Conservation (phyloP, 2,888 invertebrate genomes). For the Pseudococcus longispinus region DNA sequence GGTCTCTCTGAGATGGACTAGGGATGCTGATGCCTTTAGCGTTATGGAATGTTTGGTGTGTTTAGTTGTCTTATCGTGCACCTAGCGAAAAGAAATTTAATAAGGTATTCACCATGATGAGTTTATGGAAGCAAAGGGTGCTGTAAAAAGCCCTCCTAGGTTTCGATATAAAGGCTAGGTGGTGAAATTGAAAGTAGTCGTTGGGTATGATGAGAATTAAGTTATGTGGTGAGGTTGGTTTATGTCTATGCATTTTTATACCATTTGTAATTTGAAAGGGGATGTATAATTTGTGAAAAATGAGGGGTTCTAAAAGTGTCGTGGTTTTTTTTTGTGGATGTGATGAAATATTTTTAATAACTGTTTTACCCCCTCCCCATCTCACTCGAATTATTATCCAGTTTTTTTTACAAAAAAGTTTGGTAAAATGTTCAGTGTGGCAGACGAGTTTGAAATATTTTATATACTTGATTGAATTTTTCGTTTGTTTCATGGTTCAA, state of each 20-base stretch:
- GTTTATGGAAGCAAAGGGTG: background rate
- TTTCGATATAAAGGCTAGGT: background rate
- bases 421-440: no score
- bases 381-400: no score
- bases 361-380: no score
- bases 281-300: background rate
- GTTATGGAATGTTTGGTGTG: slow-evolving; percentile 17
- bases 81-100: background rate
- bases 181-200: background rate
- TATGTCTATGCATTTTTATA: background rate
- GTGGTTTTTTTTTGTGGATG: no score
- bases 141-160: background rate
- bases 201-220: background rate
- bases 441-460: no score
- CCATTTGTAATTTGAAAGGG: background rate
- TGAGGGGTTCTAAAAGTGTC: background rate
- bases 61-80: background rate
- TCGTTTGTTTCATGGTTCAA: no score
- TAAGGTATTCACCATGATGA: background rate
- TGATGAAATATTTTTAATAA: no score
- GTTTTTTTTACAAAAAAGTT: no score
- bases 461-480: no score
- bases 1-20: background rate
- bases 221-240: background rate
- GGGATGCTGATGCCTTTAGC: background rate